These are phyloP conservation scores for Copsychus sechellarum DNA, from an alignment of 2,113 vertebrate species.

Conservation along the genomic window DNA sequence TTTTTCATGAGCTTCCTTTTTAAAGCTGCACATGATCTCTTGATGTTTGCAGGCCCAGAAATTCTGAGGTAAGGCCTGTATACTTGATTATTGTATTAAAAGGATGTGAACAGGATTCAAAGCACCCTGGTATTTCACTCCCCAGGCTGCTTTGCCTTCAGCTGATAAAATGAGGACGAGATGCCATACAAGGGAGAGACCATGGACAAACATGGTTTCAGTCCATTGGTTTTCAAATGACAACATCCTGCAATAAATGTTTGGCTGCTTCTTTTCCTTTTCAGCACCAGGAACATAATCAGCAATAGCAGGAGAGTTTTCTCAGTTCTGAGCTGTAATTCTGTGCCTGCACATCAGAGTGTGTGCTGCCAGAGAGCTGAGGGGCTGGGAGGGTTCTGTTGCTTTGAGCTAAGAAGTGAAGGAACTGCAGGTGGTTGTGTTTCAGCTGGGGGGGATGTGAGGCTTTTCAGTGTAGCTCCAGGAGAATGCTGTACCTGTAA, in stretches of 20 bases:
- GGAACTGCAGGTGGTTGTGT: background rate
- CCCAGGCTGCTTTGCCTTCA: background rate
- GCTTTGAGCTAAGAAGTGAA: background rate
- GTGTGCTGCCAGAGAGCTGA: background rate
- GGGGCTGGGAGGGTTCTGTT: background rate
- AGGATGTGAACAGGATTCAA: background rate
- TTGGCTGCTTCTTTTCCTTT: background rate
- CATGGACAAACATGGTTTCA: background rate
- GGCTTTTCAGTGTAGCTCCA: background rate
- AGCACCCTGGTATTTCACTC: background rate
- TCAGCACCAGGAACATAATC: background rate
- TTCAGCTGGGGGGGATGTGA: background rate
- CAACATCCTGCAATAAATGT: background rate
- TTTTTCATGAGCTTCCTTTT: slow-evolving; percentile 93
- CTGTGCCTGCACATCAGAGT: background rate
- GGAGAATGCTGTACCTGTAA: background rate
- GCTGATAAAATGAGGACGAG: background rate
- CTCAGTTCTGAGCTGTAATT: background rate
- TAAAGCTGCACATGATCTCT: slow-evolving; percentile 89
- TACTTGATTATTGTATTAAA: background rate
- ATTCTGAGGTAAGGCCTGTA: slow-evolving; percentile 83
- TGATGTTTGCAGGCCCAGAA: slow-evolving; percentile 92
- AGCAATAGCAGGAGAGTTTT: background rate
- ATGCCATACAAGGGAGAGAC: background rate
- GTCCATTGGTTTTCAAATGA: background rate